Conservation (phyloP, 1,140 invertebrate genomes). For the Penaeus vannamei region DNA sequence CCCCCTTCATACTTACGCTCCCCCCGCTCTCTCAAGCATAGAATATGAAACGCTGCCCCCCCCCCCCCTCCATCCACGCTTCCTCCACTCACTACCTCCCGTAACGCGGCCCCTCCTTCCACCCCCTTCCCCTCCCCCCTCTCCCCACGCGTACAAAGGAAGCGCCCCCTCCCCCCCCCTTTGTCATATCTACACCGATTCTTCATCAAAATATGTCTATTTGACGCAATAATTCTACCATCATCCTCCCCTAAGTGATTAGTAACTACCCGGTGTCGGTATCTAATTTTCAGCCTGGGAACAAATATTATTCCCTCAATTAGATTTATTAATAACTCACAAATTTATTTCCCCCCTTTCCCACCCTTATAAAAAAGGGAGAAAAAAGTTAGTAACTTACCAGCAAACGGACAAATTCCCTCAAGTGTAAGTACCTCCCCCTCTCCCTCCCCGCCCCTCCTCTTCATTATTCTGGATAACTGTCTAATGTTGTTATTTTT, state of each 20-base stretch:
- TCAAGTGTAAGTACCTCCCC: no score
- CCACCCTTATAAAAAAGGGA: no score
- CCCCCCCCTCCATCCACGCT: not conserved
- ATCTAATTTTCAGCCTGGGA: no score
- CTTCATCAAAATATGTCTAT: not conserved
- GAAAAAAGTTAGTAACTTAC: no score
- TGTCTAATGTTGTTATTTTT: no score
- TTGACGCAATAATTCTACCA: not conserved
- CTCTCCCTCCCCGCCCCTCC: no score
- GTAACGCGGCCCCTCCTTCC: not conserved
- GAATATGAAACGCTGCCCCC: not conserved
- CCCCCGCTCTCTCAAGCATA: not conserved
- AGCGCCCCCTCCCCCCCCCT: not conserved
- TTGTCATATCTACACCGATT: not conserved
- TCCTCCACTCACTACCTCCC: not conserved
- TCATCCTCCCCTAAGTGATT: not conserved
- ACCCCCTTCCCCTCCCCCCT: not conserved
- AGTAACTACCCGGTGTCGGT: no score
- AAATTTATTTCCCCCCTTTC: no score
- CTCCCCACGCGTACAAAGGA: not conserved
- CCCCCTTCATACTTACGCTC: not conserved
- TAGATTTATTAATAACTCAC: no score
- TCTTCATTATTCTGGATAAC: no score
- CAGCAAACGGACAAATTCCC: no score
- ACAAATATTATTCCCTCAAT: no score